A percentile compares a stretch with the other conserved stretches of the same genome.
Conservation (phyloP, 2,888 invertebrate species). For the Eupithecia pulchellata region DNA sequence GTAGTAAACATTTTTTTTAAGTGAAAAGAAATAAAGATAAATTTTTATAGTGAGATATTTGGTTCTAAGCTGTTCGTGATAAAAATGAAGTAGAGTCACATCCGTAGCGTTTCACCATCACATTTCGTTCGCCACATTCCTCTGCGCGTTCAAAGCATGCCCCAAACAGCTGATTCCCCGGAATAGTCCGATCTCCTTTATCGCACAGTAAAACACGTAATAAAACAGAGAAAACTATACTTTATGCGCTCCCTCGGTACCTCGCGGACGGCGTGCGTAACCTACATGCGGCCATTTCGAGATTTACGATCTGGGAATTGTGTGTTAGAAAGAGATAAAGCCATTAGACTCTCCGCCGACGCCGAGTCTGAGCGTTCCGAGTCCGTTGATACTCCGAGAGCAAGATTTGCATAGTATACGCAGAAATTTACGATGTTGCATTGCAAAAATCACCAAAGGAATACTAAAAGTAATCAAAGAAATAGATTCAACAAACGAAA, state of each 20-base stretch:
- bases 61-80: too few species aligned
- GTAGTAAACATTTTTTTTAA: too few species aligned
- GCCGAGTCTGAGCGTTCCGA: slow-evolving; percentile 72
- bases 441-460: neutral
- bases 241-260: slow-evolving; percentile 81
- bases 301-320: slow-evolving; percentile 87
- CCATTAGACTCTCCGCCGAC: slow-evolving; percentile 80
- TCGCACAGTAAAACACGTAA: slow-evolving; percentile 80
- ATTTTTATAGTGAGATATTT: too few species aligned
- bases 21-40: too few species aligned
- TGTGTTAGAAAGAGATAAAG: slow-evolving; percentile 84
- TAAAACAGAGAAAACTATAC: slow-evolving; percentile 85
- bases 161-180: slow-evolving; percentile 84
- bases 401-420: slow-evolving; percentile 71
- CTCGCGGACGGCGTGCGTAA: slow-evolving; percentile 85
- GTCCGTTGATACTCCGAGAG: slow-evolving; percentile 73
- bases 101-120: slow-evolving; percentile 64
- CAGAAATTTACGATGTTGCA: slow-evolving; percentile 50
- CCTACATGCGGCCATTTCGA: slow-evolving; percentile 86
- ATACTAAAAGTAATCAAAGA: slow-evolving; percentile 13
- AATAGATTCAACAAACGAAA: slow-evolving; percentile 3
- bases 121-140: slow-evolving; percentile 84
- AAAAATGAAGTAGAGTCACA: slow-evolving; percentile 69
- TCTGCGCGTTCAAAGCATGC: slow-evolving; percentile 84
- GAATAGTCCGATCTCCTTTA: slow-evolving; percentile 83